phyloP scores from a whole-genome alignment of 1,140 invertebrate species.

The Scaptomyza graminum region DNA sequence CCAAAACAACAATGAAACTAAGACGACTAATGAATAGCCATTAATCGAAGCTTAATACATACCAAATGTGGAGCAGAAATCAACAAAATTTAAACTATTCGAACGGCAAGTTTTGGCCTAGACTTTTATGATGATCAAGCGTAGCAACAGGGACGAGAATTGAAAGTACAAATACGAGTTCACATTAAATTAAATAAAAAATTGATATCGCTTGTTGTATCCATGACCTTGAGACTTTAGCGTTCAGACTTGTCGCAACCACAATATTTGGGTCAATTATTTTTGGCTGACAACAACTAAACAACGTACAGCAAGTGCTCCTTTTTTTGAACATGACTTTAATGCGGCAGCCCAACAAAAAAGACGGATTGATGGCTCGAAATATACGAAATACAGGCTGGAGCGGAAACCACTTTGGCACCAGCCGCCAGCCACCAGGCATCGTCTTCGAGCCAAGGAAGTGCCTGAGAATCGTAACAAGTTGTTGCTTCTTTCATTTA shows the following conservation, averaged over 20 bases:
- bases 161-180: constrained; percentile 12
- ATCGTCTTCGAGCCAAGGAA: constrained; percentile 44
- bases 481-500: constrained; percentile 75
- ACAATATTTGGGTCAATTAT: constrained; percentile 73
- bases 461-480: constrained; percentile 71
- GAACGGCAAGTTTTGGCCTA: constrained; percentile 44
- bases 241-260: constrained; percentile 52
- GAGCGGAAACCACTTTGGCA: constrained; percentile 70
- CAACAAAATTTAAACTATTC: constrained; percentile 32
- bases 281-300: constrained; percentile 16
- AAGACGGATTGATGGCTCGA: constrained; percentile 40
- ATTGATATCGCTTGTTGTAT: constrained; percentile 29
- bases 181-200: constrained; percentile 18
- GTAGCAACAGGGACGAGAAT: constrained; percentile 16
- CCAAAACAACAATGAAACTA: constrained; percentile 14
- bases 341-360: constrained; percentile 17
- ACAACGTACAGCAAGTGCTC: constrained; percentile 54
- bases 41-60: constrained; percentile 49
- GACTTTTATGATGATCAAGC: constrained; percentile 5
- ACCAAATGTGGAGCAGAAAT: constrained; percentile 60
- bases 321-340: constrained; percentile 28
- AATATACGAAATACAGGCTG: constrained; percentile 23
- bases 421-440: constrained; percentile 4
- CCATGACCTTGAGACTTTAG: constrained; percentile 46
- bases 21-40: constrained; percentile 13